These are phyloP conservation scores for Shargacucullia verbasci DNA, from an alignment of 2,888 invertebrate genomes.

Conservation along the genomic window DNA sequence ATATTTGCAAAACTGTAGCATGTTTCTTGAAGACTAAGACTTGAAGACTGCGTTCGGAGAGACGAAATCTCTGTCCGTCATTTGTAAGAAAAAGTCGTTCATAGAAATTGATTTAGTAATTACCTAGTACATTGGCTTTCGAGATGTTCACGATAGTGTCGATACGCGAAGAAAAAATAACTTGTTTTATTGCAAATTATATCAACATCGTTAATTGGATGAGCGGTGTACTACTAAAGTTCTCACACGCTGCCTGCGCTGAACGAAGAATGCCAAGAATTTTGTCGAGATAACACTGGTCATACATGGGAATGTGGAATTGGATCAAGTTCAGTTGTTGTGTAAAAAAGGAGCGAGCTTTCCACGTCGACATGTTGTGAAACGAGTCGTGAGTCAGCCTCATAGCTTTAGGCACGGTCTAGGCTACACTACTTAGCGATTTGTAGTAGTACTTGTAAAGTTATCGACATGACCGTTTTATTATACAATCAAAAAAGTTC, in stretches of 20 bases:
- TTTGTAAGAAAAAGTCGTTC: too few species aligned
- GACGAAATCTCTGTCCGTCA: too few species aligned
- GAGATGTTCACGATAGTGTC: too few species aligned
- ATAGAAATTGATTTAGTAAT: too few species aligned
- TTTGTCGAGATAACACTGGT: constrained; percentile 42
- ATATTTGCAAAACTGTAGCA: too few species aligned
- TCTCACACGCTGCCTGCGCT: constrained; percentile 29
- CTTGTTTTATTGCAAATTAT: constrained; percentile 34
- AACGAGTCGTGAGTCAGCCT: constrained; percentile 45
- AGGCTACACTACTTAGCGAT: constrained; percentile 36
- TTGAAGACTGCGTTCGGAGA: too few species aligned
- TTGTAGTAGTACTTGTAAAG: constrained; percentile 6
- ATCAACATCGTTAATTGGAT: constrained; percentile 45
- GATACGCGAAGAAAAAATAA: constrained; percentile 11
- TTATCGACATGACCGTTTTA: constrained; percentile 16
- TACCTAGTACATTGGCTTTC: too few species aligned
- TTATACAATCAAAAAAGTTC: constrained; percentile 22
- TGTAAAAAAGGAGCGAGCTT: constrained; percentile 39
- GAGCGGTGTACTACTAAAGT: constrained; percentile 22
- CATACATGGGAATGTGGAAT: constrained; percentile 37
- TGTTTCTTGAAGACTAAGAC: too few species aligned
- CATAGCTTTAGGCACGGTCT: constrained; percentile 44
- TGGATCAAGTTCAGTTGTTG: constrained; percentile 45
- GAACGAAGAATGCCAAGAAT: constrained; percentile 27
- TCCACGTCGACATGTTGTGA: constrained; percentile 31